Percentiles rank a stretch among this genome's conserved stretches.
These are phyloP conservation scores for Amblyteles armatorius DNA, from an alignment of 2,888 invertebrate species.

Conservation along the genomic window DNA sequence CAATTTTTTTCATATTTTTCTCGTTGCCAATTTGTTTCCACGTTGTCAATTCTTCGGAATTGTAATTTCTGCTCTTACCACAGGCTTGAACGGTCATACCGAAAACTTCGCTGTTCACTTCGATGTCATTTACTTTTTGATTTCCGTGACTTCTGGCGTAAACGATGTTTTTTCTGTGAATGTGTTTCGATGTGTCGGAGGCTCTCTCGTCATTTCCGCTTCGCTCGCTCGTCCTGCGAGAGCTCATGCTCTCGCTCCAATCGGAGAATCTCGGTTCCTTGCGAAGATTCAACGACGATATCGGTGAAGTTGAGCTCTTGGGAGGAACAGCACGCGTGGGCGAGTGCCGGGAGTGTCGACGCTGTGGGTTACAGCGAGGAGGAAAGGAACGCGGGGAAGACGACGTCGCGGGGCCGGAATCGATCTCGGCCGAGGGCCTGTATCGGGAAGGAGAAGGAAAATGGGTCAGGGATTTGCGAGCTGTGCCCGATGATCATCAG, in stretches of 20 bases:
- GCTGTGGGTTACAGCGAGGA: conserved; percentile 40
- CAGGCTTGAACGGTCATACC: conserved; percentile 81
- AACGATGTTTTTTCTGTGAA: conserved; percentile 56
- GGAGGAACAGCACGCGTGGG: conserved; percentile 48
- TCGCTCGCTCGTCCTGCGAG: conserved; percentile 5
- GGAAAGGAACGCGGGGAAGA: conserved; percentile 61
- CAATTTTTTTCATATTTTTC: conserved; percentile 1
- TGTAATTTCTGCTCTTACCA: conserved; percentile 48
- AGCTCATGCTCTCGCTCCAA: conserved; percentile 3
- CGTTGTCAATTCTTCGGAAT: conserved; percentile 67
- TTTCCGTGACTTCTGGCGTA: conserved; percentile 72
- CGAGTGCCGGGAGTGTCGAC: conserved; percentile 23
- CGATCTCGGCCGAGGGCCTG: conserved; percentile 73
- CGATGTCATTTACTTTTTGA: conserved; percentile 82
- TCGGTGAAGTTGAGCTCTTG: conserved; percentile 24
- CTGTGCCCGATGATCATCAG: conserved; percentile 72
- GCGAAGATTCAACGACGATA: conserved; percentile 11
- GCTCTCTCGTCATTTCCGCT: conserved; percentile 52
- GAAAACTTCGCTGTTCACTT: conserved; percentile 79
- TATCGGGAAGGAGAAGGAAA: conserved; percentile 73
- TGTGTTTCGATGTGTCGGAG: conserved; percentile 43
- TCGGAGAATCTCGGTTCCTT: conserved; percentile 42
- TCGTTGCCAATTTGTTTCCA: conserved; percentile 75
- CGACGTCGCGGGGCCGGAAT: conserved; percentile 65
- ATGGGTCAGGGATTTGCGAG: conserved; percentile 73